Evolutionary conservation across 2,113 vertebrate genomes (phyloP), one percentile per base, ranked within the genome.

Genomic region (Emydocephalus ijimae): DNA sequence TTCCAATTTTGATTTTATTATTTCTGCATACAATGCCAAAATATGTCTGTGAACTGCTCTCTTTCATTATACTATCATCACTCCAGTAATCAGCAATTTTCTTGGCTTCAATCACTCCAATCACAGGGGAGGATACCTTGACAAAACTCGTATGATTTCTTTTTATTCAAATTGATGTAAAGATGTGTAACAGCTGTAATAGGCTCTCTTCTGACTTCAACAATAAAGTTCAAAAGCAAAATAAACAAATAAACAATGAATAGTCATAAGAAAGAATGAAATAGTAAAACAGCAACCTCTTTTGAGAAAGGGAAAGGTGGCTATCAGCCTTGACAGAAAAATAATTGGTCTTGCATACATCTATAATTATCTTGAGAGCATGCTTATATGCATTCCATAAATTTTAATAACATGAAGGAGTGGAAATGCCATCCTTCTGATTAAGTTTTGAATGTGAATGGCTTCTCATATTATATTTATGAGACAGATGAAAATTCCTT

Each of bases 261-360:
- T 20, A 23, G 18, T 81, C 7, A 3, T 81, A 43, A 43, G 34
- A 81, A 43, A 81, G 34, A 81, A 43, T 43, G 1, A 7, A 43
- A 81, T 81, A 81, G 34, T 81, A 43, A 81, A 81, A 43, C 9
- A 43, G 74, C 18, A 81, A 39, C 20, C 34, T 43, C 34, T 81
- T 81, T 81, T 81, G 34, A 81, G 3, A 21, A 81, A 81, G 34
- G 34, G 18, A 21, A 81, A 43, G 74, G 74, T 0, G 3, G 74
- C 43, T 43, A 43, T 43, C 74, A 81, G 34, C 34, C n/a, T 2
- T 87, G 93, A 94, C 56, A 96, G 55, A 89, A 89, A 90, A 93
- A 92, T 93, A 90, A 93, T 54, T 87, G 4, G 15, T 23, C 43
- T 34, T 57, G 59, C 85, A 81, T 91, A 91, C 39, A 87, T 74